phyloP scores from a whole-genome alignment of 2,888 invertebrate species.

The Bombylius discolor region DNA sequence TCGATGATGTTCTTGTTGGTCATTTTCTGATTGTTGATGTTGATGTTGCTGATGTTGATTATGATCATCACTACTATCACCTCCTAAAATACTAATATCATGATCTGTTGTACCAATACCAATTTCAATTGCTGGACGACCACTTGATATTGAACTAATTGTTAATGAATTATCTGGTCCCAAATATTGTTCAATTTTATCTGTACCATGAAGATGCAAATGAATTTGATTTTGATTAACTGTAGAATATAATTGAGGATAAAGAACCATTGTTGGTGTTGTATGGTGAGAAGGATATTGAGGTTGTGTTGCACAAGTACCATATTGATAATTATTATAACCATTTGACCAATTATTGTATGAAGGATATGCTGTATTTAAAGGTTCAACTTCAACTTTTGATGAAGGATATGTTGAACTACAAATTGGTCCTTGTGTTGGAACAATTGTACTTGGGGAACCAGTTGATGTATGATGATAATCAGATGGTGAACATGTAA shows the following conservation, averaged over 20 bases:
- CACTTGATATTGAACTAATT: constrained; percentile 41
- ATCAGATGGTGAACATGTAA: constrained; percentile 36
- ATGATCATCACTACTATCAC: constrained; percentile 22
- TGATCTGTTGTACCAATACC: constrained; percentile 34
- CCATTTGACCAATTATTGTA: constrained; percentile 43
- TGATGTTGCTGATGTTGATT: constrained; percentile 37
- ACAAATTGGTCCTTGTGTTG: constrained; percentile 22
- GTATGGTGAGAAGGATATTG: constrained; percentile 28
- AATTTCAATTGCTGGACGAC: constrained; percentile 42
- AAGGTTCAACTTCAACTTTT: constrained; percentile 29
- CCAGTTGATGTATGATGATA: constrained; percentile 28
- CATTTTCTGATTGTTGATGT: constrained; percentile 27
- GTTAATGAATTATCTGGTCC: constrained; percentile 43
- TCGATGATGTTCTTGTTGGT: constrained; percentile 28
- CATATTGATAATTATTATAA: constrained; percentile 60
- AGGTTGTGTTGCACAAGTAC: constrained; percentile 31
- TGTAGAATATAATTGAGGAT: constrained; percentile 67
- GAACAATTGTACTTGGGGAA: constrained; percentile 20
- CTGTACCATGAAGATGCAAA: constrained; percentile 57
- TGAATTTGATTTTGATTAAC: constrained; percentile 81
- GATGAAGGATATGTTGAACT: constrained; percentile 25
- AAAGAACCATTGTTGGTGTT: constrained; percentile 55
- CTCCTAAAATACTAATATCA: constrained; percentile 23
- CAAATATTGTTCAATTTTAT: constrained; percentile 53
- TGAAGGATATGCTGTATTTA: constrained; percentile 25